Evolutionary conservation across 2,113 vertebrate species (phyloP).

Genomic region (Empidonax traillii): DNA sequence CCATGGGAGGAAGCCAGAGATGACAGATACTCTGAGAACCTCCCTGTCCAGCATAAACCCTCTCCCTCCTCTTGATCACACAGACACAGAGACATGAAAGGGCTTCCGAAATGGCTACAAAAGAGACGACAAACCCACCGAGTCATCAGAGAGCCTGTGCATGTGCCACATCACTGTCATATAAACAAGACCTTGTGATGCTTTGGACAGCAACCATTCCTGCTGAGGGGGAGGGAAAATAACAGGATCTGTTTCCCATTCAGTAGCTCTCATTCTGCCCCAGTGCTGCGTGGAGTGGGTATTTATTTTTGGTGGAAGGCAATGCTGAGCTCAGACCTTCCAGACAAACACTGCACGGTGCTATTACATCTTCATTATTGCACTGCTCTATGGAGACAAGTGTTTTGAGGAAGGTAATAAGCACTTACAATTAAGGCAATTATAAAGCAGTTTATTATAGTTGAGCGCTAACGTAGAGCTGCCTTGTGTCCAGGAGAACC

Average conservation of each 20-base stretch:
- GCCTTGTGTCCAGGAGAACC: slow-evolving; percentile 41
- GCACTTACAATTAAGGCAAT: slow-evolving; percentile 64
- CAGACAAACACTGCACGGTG: background rate
- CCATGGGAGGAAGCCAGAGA: background rate
- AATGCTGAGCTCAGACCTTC: background rate
- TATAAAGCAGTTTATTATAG: slow-evolving; percentile 64
- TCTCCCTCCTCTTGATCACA: background rate
- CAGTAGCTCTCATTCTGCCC: background rate
- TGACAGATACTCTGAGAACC: background rate
- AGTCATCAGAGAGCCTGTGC: background rate
- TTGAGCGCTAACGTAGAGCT: background rate
- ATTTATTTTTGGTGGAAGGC: background rate
- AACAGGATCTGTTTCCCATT: background rate
- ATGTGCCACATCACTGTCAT: accelerated
- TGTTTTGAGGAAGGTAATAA: slow-evolving; percentile 62
- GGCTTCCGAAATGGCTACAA: background rate
- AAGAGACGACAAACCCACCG: background rate
- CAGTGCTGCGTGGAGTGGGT: background rate
- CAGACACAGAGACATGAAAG: background rate
- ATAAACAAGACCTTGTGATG: background rate
- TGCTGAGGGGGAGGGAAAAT: background rate
- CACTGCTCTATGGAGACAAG: slow-evolving; percentile 46
- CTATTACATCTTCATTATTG: slow-evolving; percentile 52
- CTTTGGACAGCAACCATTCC: background rate
- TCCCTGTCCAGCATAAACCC: background rate